Evolutionary conservation across 1,140 invertebrate genomes (phyloP), one percentile per base, ranked within the genome.

Genomic region (Pararge aegeria): DNA sequence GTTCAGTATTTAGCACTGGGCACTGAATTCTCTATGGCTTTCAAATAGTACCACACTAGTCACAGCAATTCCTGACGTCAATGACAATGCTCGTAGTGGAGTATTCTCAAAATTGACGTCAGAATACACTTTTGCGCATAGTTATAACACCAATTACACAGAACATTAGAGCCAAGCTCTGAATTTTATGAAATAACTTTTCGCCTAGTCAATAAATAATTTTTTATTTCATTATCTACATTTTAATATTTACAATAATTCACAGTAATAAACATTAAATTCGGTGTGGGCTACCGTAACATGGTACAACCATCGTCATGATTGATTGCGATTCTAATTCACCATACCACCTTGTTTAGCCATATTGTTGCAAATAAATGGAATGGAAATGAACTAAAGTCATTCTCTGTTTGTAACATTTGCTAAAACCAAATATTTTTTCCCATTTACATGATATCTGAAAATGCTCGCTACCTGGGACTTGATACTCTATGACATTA

Each of bases 321-420:
- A 1, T 27, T 9, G 27, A 27, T 42, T 6, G 38, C 16, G 12
- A 46, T 20, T 46, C 42, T 1, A 46, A 46, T 46, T 46, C 42
- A 18, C 10, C 42, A 46, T 46, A 46, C 16, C 42, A 40, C 5
- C 16, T 40, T 18, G 38, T 10, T 15, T 40, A 4, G 16, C 19
- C 18, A 20, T 21, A 20, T 20, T 42, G 2, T 42, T 20, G 15
- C 42, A 46, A 46, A 10, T 20, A 20, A 46, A 20, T 46, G 42
- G 42, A 46, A 46, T 46, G 42, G 42, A 46, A 46, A 20, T 20
- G 42, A 46, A 20, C 20, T 46, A 46, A 46, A 46, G 5, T 18
- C 20, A 46, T 46, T 9, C 13, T 9, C 6, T 7, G n/a, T 30
- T 7, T 7, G 1, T 34, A 12, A 34, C n/a, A 34, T 34, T 34